Conservation (phyloP, 1,140 invertebrate species). For the Drepana arcuata region DNA sequence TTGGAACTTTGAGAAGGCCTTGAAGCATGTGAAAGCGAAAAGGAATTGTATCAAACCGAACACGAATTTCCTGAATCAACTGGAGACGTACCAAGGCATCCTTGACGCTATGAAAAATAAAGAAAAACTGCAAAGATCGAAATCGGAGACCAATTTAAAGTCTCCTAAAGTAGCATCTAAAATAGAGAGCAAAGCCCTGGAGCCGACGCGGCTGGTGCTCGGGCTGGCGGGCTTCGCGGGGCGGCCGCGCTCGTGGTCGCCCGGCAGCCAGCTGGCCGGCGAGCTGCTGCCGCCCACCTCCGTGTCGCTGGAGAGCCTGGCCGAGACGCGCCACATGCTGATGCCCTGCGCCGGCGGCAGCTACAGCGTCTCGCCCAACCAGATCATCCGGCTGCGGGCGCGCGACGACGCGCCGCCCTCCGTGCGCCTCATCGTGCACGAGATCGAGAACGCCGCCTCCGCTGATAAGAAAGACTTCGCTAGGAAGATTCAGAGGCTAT, state of each 20-base stretch:
- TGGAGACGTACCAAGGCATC: slow-evolving; percentile 97
- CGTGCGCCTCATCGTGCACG: slow-evolving; percentile 77
- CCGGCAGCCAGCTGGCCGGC: slow-evolving; percentile 77
- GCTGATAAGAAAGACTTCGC: slow-evolving; percentile 49
- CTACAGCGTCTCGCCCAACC: slow-evolving; percentile 91
- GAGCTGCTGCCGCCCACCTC: slow-evolving; percentile 73
- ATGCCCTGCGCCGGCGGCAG: slow-evolving; percentile 88
- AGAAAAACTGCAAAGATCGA: slow-evolving; percentile 91
- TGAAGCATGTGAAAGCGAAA: slow-evolving; percentile 91
- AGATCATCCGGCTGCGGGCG: slow-evolving; percentile 85
- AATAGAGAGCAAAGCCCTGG: slow-evolving; percentile 64
- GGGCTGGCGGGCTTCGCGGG: slow-evolving; percentile 67
- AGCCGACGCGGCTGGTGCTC: slow-evolving; percentile 73
- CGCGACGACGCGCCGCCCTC: slow-evolving; percentile 70
- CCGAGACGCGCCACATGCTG: slow-evolving; percentile 81
- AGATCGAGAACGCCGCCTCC: slow-evolving; percentile 73
- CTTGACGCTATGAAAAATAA: slow-evolving; percentile 96
- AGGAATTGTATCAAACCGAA: slow-evolving; percentile 97
- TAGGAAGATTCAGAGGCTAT: slow-evolving; percentile 76
- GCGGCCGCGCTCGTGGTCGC: slow-evolving; percentile 87
- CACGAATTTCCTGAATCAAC: slow-evolving; percentile 91
- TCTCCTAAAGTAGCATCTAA: slow-evolving; percentile 74
- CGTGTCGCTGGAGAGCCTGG: slow-evolving; percentile 77
- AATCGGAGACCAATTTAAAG: slow-evolving; percentile 93
- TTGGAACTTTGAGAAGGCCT: slow-evolving; percentile 91